Evolutionary conservation across 2,888 invertebrate species (phyloP).

Genomic region (Spilosoma lubricipeda): DNA sequence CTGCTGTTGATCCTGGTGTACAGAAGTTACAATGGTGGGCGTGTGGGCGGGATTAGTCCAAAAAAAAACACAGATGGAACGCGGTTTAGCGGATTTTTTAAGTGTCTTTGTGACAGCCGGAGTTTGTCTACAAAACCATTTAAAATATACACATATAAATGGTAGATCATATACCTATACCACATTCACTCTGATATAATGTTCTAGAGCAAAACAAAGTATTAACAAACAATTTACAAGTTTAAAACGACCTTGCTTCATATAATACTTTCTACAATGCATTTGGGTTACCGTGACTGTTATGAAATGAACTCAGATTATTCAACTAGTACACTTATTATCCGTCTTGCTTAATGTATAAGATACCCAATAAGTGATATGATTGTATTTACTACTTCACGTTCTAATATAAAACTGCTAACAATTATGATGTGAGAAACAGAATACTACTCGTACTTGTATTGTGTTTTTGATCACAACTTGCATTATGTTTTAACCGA

Average conservation of each 20-base stretch:
- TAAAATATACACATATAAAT: no score
- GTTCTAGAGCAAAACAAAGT: background rate
- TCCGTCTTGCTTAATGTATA: constrained; percentile 39
- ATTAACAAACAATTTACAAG: constrained; percentile 39
- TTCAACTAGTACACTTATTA: constrained; percentile 47
- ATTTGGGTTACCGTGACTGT: constrained; percentile 60
- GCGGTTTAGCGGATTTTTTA: no score
- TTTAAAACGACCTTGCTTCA: constrained; percentile 52
- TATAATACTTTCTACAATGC: constrained; percentile 56
- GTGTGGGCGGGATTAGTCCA: no score
- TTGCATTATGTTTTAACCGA: background rate
- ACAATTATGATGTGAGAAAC: background rate
- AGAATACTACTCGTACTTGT: background rate
- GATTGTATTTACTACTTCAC: constrained; percentile 5
- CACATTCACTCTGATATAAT: background rate
- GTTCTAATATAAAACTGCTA: background rate
- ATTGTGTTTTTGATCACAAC: background rate
- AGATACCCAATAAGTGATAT: constrained; percentile 29
- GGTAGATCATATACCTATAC: no score
- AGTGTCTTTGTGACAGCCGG: no score
- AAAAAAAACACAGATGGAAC: no score
- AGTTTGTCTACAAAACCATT: no score
- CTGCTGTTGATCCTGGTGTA: no score
- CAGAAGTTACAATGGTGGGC: no score
- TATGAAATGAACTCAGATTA: constrained; percentile 50